Evolutionary conservation across 2,888 invertebrate genomes (phyloP).

Genomic region (Agonopterix alstromeriana): DNA sequence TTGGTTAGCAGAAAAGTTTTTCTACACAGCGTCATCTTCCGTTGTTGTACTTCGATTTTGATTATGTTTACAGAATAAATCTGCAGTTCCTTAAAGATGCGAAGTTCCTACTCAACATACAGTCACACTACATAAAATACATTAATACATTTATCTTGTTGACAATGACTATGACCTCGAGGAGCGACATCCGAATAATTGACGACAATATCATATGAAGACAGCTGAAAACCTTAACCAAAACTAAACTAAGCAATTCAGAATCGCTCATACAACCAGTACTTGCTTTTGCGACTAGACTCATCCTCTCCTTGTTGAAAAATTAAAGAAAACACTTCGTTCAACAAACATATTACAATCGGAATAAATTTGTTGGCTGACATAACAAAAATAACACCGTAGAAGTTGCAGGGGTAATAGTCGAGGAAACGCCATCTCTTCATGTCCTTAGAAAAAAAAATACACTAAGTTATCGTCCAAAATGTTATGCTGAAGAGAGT

Average conservation of each 20-base stretch:
- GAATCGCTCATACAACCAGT: constrained; percentile 5
- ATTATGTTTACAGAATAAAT: too few species aligned
- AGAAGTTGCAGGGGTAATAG: constrained; percentile 15
- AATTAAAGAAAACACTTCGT: constrained; percentile 10
- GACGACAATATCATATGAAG: neutral
- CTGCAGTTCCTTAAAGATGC: too few species aligned
- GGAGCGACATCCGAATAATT: too few species aligned
- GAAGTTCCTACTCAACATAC: too few species aligned
- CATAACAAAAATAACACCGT: constrained; percentile 19
- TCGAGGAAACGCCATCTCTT: constrained; percentile 29
- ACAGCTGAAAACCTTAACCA: neutral
- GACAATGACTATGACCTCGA: too few species aligned
- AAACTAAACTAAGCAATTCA: neutral
- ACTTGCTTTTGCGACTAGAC: constrained; percentile 11
- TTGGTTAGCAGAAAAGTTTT: too few species aligned
- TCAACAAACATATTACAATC: constrained; percentile 16
- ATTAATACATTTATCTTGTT: too few species aligned
- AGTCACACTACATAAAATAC: too few species aligned
- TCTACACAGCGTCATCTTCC: too few species aligned
- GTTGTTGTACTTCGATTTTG: too few species aligned
- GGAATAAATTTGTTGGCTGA: constrained; percentile 19
- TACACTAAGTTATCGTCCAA: constrained; percentile 17
- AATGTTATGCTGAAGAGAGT: neutral
- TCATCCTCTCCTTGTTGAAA: constrained; percentile 12
- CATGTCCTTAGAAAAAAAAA: constrained; percentile 59